Conservation (phyloP, 1,140 invertebrate genomes). For the Nixonia krombeini region DNA sequence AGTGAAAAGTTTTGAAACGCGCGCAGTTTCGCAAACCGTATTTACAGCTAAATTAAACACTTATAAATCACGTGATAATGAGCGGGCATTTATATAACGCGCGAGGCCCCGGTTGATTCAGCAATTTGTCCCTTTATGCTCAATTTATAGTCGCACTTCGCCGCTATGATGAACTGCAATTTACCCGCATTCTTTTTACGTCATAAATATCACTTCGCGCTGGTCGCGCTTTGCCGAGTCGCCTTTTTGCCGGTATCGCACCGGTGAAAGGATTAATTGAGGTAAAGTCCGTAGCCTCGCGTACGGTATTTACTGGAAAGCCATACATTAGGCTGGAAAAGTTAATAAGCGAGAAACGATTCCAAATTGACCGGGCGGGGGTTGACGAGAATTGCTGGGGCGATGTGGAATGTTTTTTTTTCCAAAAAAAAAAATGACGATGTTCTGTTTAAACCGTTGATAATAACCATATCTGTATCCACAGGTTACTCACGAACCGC, state of each 20-base stretch:
- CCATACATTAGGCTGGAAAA: too few relatives aligned
- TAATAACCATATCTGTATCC: background rate
- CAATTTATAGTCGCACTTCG: conserved; percentile 14
- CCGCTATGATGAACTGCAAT: conserved; percentile 20
- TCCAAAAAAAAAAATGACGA: background rate
- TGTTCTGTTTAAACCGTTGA: too few relatives aligned
- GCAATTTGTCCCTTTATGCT: conserved; percentile 24
- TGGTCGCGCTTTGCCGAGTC: conserved; percentile 1
- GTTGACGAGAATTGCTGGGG: too few relatives aligned
- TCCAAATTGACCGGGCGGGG: too few relatives aligned
- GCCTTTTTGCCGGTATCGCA: conserved; percentile 28
- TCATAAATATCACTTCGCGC: conserved; percentile 3
- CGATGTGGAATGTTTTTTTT: background rate
- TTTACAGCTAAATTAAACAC: conserved; percentile 27
- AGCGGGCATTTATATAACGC: conserved; percentile 21
- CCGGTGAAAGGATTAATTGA: conserved; percentile 25
- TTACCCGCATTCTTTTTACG: conserved; percentile 13
- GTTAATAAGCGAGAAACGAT: too few relatives aligned
- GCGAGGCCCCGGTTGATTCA: conserved; percentile 17
- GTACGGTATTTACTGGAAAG: background rate
- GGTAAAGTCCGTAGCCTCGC: background rate
- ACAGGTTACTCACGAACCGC: conserved; percentile 65
- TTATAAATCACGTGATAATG: conserved; percentile 19
- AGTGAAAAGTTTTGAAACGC: conserved; percentile 7
- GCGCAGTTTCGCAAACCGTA: conserved; percentile 10